Evolutionary conservation across 1,140 invertebrate genomes (phyloP), one percentile per base, ranked within the genome.

Genomic region (Zophobas morio): DNA sequence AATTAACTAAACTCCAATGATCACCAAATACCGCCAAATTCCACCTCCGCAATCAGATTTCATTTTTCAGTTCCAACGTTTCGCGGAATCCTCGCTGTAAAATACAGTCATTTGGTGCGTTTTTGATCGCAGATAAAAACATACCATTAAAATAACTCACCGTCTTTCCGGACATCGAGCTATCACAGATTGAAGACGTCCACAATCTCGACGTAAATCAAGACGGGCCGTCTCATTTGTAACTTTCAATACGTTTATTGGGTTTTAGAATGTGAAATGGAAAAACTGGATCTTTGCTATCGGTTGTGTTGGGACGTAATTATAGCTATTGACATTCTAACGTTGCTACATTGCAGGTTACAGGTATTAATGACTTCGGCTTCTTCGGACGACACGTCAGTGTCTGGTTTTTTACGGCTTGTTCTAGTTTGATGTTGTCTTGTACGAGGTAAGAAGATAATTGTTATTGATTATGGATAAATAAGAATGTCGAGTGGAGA

Each of bases 211-310:
- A 8, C 34, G 36, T 39, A 63, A 63, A 63, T 63, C 34, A 37
- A 36, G 4, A 60, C 33, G 2, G 36, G 57, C 36, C 56, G 57
- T 63, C 49, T 51, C 57, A 63, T 63, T 63, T 63, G 57, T 63
- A 63, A 63, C 57, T 63, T 63, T 63, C 37, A 63, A 63, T 63
- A 39, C 37, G 32, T 63, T 63, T 63, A 63, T 63, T 63, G 57
- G 36, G 32, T 32, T 39, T 39, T 39, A n/a, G 57, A 39, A 6
- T 63, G 36, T 39, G 20, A 63, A 51, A 51, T 20, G 49, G 49
- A 51, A 51, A 51, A 51, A 37, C 1, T 33, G 54, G 32, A 6
- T 35, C 6, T 35, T 56, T 56, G n/a, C 54, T 34, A 33, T 2
- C 6, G 6, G 20, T 5, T 56, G 6, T 56, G 54, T 35, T 0